Conservation (phyloP, 2,797 vertebrate genomes). For the Cetoscarus ocellatus region DNA sequence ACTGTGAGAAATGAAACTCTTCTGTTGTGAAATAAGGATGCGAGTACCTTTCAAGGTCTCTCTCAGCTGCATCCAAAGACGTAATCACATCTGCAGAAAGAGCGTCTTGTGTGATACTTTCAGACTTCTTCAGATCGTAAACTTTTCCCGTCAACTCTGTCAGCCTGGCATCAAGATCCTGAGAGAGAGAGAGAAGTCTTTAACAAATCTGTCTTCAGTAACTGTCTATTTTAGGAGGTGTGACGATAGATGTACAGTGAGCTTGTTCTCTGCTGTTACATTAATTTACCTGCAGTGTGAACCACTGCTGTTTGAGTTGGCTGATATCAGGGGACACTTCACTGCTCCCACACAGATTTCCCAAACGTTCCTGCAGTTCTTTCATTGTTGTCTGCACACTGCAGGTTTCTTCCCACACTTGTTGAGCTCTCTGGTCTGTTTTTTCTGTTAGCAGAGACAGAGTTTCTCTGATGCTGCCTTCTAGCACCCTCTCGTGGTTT, state of each 20-base stretch:
- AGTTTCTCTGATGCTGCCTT: slow-evolving; percentile 34
- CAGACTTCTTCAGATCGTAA: slow-evolving; percentile 24
- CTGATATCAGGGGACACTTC: slow-evolving; percentile 27
- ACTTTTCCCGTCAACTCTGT: slow-evolving; percentile 38
- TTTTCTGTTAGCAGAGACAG: slow-evolving; percentile 3
- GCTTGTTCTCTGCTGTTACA: neutral
- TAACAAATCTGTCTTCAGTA: neutral
- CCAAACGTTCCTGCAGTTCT: slow-evolving; percentile 19
- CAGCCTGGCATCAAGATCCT: slow-evolving; percentile 52
- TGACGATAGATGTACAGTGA: neutral
- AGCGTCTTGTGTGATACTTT: neutral
- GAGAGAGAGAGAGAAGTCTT: slow-evolving; percentile 5
- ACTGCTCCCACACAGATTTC: neutral
- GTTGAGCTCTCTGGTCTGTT: slow-evolving; percentile 14
- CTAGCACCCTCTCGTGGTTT: slow-evolving; percentile 62
- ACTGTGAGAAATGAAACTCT: neutral
- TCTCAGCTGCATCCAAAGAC: slow-evolving; percentile 14
- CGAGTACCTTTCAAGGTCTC: slow-evolving; percentile 59
- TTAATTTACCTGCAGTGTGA: slow-evolving; percentile 50
- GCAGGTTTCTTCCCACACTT: slow-evolving; percentile 27
- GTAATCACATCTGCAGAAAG: slow-evolving; percentile 26
- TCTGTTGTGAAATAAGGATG: neutral
- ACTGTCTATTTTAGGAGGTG: neutral
- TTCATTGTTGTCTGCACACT: slow-evolving; percentile 32
- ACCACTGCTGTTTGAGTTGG: slow-evolving; percentile 59